Conservation (phyloP, 2,113 vertebrate species). For the Sceloporus tristichus region DNA sequence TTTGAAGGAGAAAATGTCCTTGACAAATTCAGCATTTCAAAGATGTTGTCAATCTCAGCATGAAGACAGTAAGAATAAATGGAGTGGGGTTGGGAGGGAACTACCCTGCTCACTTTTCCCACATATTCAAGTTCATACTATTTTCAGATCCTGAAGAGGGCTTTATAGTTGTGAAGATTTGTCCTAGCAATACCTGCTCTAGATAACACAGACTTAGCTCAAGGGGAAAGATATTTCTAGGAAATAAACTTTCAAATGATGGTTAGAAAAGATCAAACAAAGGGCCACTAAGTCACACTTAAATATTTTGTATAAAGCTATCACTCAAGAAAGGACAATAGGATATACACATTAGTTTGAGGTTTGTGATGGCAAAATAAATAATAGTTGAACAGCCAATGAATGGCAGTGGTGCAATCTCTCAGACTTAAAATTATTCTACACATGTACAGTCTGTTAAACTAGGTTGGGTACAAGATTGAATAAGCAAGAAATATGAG, state of each 20-base stretch:
- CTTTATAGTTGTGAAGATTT: neutral
- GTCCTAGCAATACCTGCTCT: too few species aligned
- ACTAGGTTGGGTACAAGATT: slow-evolving; percentile 5
- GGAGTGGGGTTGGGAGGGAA: too few species aligned
- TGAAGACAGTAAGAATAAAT: too few species aligned
- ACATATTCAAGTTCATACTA: neutral
- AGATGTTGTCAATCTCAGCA: too few species aligned
- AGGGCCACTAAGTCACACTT: neutral
- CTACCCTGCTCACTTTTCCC: too few species aligned
- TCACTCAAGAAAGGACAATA: neutral
- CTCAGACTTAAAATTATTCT: slow-evolving; percentile 24
- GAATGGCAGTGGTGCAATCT: slow-evolving; percentile 23
- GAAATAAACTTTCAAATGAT: neutral
- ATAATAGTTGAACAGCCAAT: slow-evolving; percentile 33
- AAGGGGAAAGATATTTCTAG: neutral
- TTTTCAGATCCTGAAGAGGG: neutral
- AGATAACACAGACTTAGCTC: too few species aligned
- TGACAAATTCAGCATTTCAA: too few species aligned
- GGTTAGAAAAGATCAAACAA: neutral
- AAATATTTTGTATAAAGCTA: neutral
- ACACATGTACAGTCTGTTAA: slow-evolving; percentile 24
- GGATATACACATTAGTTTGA: neutral
- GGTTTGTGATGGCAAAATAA: neutral
- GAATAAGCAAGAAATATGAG: slow-evolving; percentile 16
- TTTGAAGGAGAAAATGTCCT: too few species aligned